Evolutionary conservation across 2,797 vertebrate genomes (phyloP), one percentile per base, ranked within the genome.

Genomic region (Liasis olivaceus): DNA sequence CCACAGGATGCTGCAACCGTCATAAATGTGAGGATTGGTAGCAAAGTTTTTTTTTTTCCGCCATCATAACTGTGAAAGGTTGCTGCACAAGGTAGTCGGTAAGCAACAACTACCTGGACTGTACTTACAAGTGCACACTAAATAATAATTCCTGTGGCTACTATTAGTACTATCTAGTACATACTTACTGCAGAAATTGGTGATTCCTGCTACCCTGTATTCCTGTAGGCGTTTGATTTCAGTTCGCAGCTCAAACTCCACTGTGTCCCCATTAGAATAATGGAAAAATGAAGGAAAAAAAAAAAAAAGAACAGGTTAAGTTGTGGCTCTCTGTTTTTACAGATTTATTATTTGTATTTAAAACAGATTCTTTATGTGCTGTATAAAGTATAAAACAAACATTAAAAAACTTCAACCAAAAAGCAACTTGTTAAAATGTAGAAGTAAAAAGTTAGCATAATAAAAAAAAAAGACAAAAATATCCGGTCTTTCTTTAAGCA

Each of bases 121-220:
- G 36, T 20, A 8, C n/a, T 8, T 72, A 72, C 7, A 15, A 72
- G 69, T 15, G 20, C 15, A 36, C 31, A 20, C 69, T 9, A 36
- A 72, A 36, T 31, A 72, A 72, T 72, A 20, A 36, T 36, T 36
- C 31, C 36, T 72, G n/a, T 5, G 8, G 15, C 31, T 17, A 20
- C 2, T 72, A 36, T 42, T 77, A 22, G 17, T 42, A 42, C 7
- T 20, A 93, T 90, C 93, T 88, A 91, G 89, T 36, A 63, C 89
- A 94, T 96, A 98, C 99, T 99, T 98, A 99, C 99, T 99, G 96
- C 99, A 99, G 97, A 99, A 99, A 93, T 98, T 99, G 97, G 98
- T 99, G 98, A 99, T 99, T 91, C 99, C 99, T 87, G 99, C 99
- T 93, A 97, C 98, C 96, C 99, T 98, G 97, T 99, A 99, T 95